A percentile compares a stretch with the other conserved stretches of the same genome.
These are phyloP conservation scores for Nomada flava DNA, from an alignment of 2,888 invertebrate species.

Conservation along the genomic window DNA sequence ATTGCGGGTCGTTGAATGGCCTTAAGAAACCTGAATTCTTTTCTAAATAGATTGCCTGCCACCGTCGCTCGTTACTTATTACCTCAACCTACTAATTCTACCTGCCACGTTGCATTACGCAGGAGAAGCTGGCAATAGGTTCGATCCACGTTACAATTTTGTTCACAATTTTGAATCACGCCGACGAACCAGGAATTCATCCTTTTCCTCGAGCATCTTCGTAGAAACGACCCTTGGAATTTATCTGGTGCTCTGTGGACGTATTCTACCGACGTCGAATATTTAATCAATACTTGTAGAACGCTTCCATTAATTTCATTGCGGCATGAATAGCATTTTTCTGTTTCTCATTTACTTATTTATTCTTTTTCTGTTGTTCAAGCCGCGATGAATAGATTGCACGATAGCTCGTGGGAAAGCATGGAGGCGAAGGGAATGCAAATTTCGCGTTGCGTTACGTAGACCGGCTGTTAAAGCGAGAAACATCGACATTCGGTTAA, in stretches of 20 bases:
- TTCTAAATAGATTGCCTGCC: slow-evolving; percentile 78
- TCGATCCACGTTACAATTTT: slow-evolving; percentile 44
- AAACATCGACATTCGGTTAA: slow-evolving; percentile 12
- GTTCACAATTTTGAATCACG: slow-evolving; percentile 66
- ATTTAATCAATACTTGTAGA: too few species aligned
- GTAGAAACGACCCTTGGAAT: background rate
- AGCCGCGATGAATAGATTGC: background rate
- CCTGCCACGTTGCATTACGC: slow-evolving; percentile 54
- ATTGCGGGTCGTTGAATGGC: slow-evolving; percentile 75
- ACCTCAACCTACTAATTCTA: slow-evolving; percentile 79
- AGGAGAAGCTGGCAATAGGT: slow-evolving; percentile 50
- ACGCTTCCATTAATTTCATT: too few species aligned
- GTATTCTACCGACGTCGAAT: too few species aligned
- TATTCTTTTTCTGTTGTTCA: background rate
- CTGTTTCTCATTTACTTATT: background rate
- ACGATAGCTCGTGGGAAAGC: background rate
- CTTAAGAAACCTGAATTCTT: slow-evolving; percentile 79
- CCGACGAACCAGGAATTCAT: background rate
- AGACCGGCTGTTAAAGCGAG: background rate
- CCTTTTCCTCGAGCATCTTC: background rate
- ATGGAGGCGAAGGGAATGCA: background rate
- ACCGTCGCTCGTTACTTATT: slow-evolving; percentile 77
- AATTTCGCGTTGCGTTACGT: slow-evolving; percentile 8
- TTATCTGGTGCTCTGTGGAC: too few species aligned
- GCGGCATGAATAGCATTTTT: too few species aligned